Base-by-base conservation (phyloP, 2,797 vertebrate genomes). In the Pygocentrus nattereri region DNA sequence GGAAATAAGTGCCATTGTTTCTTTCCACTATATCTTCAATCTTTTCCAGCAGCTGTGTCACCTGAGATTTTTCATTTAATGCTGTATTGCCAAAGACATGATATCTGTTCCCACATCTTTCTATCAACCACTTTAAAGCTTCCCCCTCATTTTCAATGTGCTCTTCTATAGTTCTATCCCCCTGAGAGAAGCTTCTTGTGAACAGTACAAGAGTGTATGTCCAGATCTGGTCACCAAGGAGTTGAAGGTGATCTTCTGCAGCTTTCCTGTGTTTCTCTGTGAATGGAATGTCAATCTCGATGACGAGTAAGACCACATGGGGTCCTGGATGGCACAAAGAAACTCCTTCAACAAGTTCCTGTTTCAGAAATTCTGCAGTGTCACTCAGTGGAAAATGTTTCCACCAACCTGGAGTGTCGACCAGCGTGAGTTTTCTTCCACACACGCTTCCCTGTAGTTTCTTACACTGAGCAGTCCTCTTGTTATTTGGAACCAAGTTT, bases 241-340 rank as follows among this genome's bases (percentile, higher is more conserved):
- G 74, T 41, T 21, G 44, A 0, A 81, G 21, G 18, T 81, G 73
- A 25, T 77, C 41, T 16, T 67, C 59, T 18, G 62, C 11, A 25
- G 58, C 71, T 47, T 77, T 50, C 62, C 44, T 74, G 61, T 81
- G 49, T 21, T 65, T 79, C 5, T 74, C 30, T 27, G 52, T 78
- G 23, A 84, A 80, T 15, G 52, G 30, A 16, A 65, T 65, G 16
- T 47, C 50, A 61, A 58, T 27, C 18, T 62, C 38, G 4, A 84
- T 77, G n/a, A 81, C 61, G 79, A 78, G 49, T 0, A 84, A 56
- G 49, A 84, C 38, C 15, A 18, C 73, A 23, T 80, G 78, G 16
- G 82, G 82, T 34, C 82, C 79, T 4, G 79, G 74, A 59, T 64
- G 27, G 69, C 83, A 74, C 31, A n/a, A 10, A 67, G 79, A 81